phyloP scores from a whole-genome alignment of 2,888 invertebrate genomes.

The Villa cingulata region DNA sequence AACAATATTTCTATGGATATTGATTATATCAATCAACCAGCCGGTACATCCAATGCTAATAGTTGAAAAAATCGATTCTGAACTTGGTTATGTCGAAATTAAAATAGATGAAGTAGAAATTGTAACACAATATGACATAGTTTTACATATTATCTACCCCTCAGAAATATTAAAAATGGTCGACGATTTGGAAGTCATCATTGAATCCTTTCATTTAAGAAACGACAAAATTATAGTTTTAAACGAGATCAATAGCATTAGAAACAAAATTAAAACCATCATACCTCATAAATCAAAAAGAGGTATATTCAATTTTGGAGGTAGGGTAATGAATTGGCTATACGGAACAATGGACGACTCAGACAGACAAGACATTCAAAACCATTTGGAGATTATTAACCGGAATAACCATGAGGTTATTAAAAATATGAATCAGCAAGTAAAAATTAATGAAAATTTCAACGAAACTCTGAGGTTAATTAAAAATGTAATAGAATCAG shows the following conservation, averaged over 20 bases:
- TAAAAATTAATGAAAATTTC: slow-evolving; percentile 7
- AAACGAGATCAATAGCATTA: not conserved
- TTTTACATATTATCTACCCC: slow-evolving; percentile 2
- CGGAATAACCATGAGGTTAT: slow-evolving; percentile 1
- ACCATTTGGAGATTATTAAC: slow-evolving; percentile 1
- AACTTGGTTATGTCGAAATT: too few species aligned
- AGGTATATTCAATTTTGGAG: not conserved
- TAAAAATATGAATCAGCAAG: slow-evolving; percentile 1
- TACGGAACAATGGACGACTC: not conserved
- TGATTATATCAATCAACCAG: not conserved
- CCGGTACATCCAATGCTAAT: too few species aligned
- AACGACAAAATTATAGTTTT: not conserved
- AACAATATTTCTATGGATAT: not conserved
- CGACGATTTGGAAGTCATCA: not conserved
- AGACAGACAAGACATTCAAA: slow-evolving; percentile 1
- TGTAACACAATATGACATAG: not conserved
- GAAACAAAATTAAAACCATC: not conserved
- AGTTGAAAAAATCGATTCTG: not conserved
- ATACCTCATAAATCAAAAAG: not conserved
- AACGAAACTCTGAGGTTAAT: slow-evolving; percentile 6
- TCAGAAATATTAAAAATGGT: not conserved
- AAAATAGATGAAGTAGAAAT: not conserved
- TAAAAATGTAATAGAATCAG: slow-evolving; percentile 8
- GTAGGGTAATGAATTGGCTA: not conserved
- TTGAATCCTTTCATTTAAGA: not conserved